phyloP scores from a whole-genome alignment of 2,888 invertebrate species.

The Pachydiplax longipennis region DNA sequence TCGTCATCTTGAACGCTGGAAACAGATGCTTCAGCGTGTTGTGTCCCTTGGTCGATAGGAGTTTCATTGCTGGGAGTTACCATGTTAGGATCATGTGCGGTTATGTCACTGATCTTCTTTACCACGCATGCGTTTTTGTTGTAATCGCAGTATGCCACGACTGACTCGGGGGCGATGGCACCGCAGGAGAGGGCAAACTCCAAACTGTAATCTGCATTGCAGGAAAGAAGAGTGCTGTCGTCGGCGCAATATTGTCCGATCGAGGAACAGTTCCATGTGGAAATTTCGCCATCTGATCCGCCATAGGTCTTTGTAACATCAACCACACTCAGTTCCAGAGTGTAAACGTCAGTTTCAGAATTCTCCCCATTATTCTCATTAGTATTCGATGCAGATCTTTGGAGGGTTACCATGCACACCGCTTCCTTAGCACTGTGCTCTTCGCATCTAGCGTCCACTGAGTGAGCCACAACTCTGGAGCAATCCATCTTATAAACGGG shows the following conservation, averaged over 20 bases:
- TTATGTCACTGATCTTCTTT: background rate
- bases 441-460: background rate
- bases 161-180: background rate
- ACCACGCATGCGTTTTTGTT: background rate
- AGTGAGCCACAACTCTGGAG: background rate
- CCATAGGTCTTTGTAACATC: background rate
- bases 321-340: slow-evolving; percentile 9
- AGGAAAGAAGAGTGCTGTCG: slow-evolving; percentile 8
- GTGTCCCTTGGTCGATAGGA: background rate
- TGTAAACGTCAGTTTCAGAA: background rate
- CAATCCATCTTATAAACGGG: slow-evolving; percentile 26
- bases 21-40: background rate
- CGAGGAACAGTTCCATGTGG: background rate
- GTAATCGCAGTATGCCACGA: background rate
- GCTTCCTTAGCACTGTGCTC: background rate
- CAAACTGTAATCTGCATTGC: background rate
- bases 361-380: background rate
- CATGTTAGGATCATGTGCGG: background rate
- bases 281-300: background rate
- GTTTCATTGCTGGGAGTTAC: background rate
- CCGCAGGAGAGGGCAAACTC: slow-evolving; percentile 22
- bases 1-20: background rate
- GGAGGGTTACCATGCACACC: background rate
- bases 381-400: background rate
- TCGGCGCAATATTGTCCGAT: slow-evolving; percentile 11